Evolutionary conservation across 2,113 vertebrate genomes (phyloP).

Genomic region (Nothocercus julius): DNA sequence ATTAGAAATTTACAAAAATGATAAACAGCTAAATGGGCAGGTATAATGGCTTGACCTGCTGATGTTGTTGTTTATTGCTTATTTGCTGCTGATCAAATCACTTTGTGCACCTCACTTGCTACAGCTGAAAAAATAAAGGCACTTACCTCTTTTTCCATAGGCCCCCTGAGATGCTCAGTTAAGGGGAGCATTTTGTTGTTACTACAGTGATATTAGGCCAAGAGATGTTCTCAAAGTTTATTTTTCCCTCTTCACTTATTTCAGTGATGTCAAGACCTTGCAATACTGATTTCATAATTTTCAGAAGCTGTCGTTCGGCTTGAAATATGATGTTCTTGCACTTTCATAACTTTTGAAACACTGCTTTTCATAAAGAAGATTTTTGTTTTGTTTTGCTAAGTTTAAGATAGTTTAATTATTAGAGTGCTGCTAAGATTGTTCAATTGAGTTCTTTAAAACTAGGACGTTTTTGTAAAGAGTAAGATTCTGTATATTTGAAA

Average conservation of each 20-base stretch:
- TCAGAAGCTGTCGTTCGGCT: conserved; percentile 49
- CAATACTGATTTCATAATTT: conserved; percentile 4
- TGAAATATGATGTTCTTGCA: conserved; percentile 47
- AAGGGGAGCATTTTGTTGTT: not conserved
- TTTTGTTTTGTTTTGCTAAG: not conserved
- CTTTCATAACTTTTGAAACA: conserved; percentile 50
- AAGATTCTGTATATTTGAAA: conserved; percentile 65
- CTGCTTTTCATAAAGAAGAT: conserved; percentile 32
- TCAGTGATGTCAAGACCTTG: conserved; percentile 2
- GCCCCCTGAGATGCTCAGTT: not conserved
- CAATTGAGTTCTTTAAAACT: conserved; percentile 43
- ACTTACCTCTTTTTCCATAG: not conserved
- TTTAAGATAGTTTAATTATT: conserved; percentile 19
- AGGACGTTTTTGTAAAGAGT: conserved; percentile 42
- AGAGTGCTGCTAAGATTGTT: conserved; percentile 44
- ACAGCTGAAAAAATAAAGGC: not conserved
- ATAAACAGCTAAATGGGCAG: not conserved
- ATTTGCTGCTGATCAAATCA: not conserved
- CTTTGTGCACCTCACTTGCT: not conserved
- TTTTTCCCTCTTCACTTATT: not conserved
- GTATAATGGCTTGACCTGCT: not conserved
- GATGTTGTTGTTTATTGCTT: not conserved
- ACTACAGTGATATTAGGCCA: not conserved
- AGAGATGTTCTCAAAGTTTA: not conserved
- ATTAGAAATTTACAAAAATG: not conserved